Evolutionary conservation across 2,797 vertebrate genomes (phyloP).

Genomic region (Botia almorhae): DNA sequence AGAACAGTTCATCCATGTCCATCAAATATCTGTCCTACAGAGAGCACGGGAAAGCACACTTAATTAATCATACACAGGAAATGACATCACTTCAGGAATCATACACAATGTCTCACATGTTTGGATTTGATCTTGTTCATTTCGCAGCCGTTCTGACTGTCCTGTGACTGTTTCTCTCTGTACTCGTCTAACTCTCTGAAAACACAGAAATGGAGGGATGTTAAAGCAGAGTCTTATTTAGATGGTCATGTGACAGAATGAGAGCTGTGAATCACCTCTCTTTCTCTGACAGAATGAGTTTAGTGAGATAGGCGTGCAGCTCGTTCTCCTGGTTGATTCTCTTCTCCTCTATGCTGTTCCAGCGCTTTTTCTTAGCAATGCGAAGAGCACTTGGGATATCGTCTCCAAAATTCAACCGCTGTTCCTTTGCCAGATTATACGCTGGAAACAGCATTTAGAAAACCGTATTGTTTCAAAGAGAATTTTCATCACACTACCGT

Average conservation of each 20-base stretch:
- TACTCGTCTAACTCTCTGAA: slow-evolving; percentile 84
- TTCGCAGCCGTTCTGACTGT: slow-evolving; percentile 85
- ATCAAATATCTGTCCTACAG: slow-evolving; percentile 90
- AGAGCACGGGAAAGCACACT: slow-evolving; percentile 26
- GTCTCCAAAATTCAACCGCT: slow-evolving; percentile 95
- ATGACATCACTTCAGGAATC: too few relatives aligned
- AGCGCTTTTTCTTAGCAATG: slow-evolving; percentile 97
- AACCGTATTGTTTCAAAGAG: too few relatives aligned
- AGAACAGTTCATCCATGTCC: slow-evolving; percentile 98
- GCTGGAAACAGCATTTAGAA: slow-evolving; percentile 71
- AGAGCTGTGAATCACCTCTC: slow-evolving; percentile 86
- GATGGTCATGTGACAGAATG: slow-evolving; percentile 52
- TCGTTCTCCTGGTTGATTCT: slow-evolving; percentile 97
- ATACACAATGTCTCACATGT: slow-evolving; percentile 78
- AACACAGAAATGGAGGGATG: slow-evolving; percentile 53
- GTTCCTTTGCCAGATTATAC: slow-evolving; percentile 95
- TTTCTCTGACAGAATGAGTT: slow-evolving; percentile 93
- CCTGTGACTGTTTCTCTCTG: slow-evolving; percentile 85
- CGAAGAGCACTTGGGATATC: slow-evolving; percentile 96
- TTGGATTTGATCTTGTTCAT: slow-evolving; percentile 88
- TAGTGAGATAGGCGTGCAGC: slow-evolving; percentile 92
- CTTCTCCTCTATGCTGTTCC: slow-evolving; percentile 97
- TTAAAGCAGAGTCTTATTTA: slow-evolving; percentile 56
- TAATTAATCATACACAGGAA: neutral
- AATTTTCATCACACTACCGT: too few relatives aligned